Percentiles rank a stretch among this genome's conserved stretches.
Conservation (phyloP, 2,113 vertebrate genomes). For the Pomatostomus ruficeps region DNA sequence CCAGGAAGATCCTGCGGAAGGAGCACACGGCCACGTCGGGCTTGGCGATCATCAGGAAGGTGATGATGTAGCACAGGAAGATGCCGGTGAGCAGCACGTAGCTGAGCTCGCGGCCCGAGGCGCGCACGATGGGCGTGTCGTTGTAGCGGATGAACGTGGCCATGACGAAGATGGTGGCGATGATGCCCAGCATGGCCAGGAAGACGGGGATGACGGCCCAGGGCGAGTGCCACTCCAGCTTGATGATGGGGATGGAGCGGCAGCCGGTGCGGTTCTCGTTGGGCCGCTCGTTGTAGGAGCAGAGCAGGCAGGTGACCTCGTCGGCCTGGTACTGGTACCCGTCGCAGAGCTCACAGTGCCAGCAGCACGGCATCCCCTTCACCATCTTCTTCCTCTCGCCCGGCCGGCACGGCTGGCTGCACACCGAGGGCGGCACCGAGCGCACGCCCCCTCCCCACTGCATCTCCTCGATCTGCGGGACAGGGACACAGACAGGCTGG, state of each 20-base stretch:
- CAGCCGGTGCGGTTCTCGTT: constrained; percentile 87
- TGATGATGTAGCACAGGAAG: constrained; percentile 95
- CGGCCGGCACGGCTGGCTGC: constrained; percentile 84
- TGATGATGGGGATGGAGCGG: constrained; percentile 87
- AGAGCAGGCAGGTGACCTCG: constrained; percentile 89
- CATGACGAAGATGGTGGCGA: constrained; percentile 91
- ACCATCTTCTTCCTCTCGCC: constrained; percentile 92
- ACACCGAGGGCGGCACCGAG: constrained; percentile 83
- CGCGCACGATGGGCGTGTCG: constrained; percentile 92
- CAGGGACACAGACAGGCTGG: background rate
- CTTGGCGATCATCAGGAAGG: constrained; percentile 95
- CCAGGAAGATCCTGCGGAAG: constrained; percentile 89
- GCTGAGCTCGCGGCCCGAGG: constrained; percentile 91
- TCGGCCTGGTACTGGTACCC: constrained; percentile 92
- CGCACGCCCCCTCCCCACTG: constrained; percentile 85
- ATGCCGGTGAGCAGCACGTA: constrained; percentile 92
- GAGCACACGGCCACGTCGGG: constrained; percentile 89
- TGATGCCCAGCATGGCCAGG: constrained; percentile 91
- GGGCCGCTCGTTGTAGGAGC: constrained; percentile 86
- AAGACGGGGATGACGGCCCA: constrained; percentile 93
- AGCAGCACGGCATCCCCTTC: constrained; percentile 92
- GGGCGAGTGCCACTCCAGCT: constrained; percentile 93
- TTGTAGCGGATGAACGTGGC: constrained; percentile 91
- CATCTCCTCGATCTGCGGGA: constrained; percentile 85
- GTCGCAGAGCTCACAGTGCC: constrained; percentile 92